Base-by-base conservation (phyloP, 2,797 vertebrate genomes). In the Cyclura pinguis region DNA sequence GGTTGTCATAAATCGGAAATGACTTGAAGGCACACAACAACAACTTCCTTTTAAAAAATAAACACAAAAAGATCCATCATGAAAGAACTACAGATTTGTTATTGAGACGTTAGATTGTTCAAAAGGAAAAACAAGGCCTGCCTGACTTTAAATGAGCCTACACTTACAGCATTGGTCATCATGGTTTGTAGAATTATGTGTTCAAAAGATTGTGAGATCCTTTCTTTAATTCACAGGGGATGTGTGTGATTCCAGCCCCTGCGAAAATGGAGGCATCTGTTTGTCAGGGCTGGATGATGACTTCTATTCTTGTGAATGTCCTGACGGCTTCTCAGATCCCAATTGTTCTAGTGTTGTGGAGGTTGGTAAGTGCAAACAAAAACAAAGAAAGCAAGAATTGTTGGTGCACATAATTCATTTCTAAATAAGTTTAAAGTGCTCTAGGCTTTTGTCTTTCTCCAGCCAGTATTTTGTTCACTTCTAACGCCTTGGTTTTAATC, bases 301-400 rank as follows among this genome's bases (percentile, higher is more conserved):
- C 89, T 96, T 95, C 85, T 98, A 97, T 94, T 97, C 97, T 89
- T 98, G 97, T 3, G 96, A 98, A 87, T 98, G 97, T 94, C 97
- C 97, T 38, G 95, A 95, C 64, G 97, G 97, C 94, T 98, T 98
- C 95, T 96, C 94, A 86, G 97, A 96, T 84, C 95, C 95, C 93
- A 97, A 97, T 93, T 98, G 98, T 94, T 97, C 97, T 96, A 97
- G 97, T 94, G 87, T 97, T 97, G 96, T 98, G 97, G 97, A 98
- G 97, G 97, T 97, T 98, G 97, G 97, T 98, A 98, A 98, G 97
- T 98, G 96, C 84, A 96, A 96, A 93, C 92, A 95, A 89, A 90
- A 83, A 57, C 55, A 91, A 94, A 32, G 80, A 64, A 85, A 92
- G 81, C 1, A 84, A 20, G 69, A 55, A 0, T 69, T 85, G 1